A percentile compares a stretch with the other conserved stretches of the same genome.
phyloP scores from a whole-genome alignment of 2,797 vertebrate species.

The Falco biarmicus region DNA sequence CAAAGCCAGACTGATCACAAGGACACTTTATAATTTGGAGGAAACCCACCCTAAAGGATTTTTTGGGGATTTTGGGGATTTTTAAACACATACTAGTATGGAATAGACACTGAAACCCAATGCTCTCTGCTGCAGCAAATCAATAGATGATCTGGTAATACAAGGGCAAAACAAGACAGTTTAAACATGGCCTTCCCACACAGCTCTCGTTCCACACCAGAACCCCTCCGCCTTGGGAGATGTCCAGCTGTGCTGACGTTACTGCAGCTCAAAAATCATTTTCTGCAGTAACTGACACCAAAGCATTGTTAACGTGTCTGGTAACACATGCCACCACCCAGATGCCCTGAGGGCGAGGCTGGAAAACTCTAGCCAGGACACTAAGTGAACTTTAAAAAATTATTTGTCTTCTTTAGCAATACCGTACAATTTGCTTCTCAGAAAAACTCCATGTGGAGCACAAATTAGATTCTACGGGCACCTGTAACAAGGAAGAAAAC shows the following conservation, averaged over 20 bases:
- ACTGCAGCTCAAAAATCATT: not conserved
- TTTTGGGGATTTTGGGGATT: not conserved
- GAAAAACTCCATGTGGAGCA: not conserved
- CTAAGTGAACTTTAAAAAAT: not conserved
- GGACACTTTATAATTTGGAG: not conserved
- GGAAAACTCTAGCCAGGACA: not conserved
- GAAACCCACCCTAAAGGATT: not conserved
- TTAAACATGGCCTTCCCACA: not conserved
- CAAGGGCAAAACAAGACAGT: not conserved
- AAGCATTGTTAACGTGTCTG: not conserved
- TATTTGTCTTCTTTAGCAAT: not conserved
- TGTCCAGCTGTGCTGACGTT: not conserved
- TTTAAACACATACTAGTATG: not conserved
- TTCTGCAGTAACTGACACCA: not conserved
- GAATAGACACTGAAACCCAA: not conserved
- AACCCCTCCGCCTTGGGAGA: not conserved
- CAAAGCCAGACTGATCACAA: too few species aligned
- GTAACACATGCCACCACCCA: not conserved
- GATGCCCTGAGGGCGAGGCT: fast-evolving
- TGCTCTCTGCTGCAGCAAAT: not conserved
- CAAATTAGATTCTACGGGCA: not conserved
- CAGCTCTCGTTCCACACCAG: not conserved
- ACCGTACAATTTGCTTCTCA: not conserved
- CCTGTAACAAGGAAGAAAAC: not conserved
- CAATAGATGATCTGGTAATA: not conserved